These are phyloP conservation scores for Telmatherina bonti DNA, from an alignment of 2,797 vertebrate genomes.

Conservation along the genomic window DNA sequence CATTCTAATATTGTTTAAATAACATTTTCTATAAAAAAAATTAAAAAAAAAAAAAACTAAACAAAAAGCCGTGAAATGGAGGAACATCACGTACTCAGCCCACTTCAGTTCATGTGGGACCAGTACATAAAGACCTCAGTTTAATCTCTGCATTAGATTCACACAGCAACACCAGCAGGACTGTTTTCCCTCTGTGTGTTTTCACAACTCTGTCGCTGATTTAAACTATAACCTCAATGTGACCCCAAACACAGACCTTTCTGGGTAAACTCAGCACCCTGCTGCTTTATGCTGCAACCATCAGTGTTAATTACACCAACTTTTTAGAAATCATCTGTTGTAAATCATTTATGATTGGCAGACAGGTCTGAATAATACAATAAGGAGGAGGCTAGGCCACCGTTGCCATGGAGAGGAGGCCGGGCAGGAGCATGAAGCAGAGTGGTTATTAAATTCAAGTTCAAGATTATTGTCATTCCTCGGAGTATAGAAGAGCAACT, in stretches of 20 bases:
- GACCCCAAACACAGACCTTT: neutral
- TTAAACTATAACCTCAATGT: neutral
- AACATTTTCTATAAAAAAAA: too few relatives aligned
- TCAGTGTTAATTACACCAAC: neutral
- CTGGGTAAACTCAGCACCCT: neutral
- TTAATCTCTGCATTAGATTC: too few relatives aligned
- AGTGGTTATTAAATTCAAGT: neutral
- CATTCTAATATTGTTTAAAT: too few relatives aligned
- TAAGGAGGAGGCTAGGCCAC: neutral
- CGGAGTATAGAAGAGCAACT: neutral
- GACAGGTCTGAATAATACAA: slow-evolving; percentile 9
- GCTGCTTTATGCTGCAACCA: neutral
- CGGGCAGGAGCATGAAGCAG: neutral
- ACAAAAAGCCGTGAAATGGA: too few relatives aligned
- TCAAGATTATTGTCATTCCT: neutral
- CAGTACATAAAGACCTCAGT: too few relatives aligned
- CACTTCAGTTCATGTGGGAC: too few relatives aligned
- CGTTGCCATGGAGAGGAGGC: neutral
- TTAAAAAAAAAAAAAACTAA: too few relatives aligned
- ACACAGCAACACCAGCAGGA: too few relatives aligned
- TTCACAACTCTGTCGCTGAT: too few relatives aligned
- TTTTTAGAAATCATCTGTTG: neutral
- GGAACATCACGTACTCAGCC: too few relatives aligned
- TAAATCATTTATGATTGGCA: slow-evolving; percentile 4
- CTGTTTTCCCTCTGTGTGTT: too few relatives aligned